Percentiles rank a stretch among this genome's conserved stretches.
Evolutionary conservation across 2,113 vertebrate species (phyloP).

Genomic region (Anseranas semipalmata): DNA sequence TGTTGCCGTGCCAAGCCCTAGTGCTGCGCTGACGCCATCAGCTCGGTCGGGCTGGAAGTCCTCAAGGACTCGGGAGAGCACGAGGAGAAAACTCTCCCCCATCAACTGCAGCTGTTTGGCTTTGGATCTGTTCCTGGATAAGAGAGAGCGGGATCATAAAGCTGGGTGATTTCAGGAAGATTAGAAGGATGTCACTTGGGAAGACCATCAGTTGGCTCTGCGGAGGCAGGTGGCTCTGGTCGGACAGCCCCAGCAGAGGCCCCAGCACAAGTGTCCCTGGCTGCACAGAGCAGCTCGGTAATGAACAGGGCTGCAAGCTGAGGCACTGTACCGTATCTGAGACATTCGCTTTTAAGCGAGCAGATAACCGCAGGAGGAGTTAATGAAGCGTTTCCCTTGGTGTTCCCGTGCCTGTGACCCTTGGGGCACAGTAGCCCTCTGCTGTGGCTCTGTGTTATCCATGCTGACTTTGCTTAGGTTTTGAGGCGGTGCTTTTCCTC

Average conservation of each 20-base stretch:
- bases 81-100: neutral
- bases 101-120: rapidly evolving
- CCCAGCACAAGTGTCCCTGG: neutral
- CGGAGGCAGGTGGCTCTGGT: neutral
- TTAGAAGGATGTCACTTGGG: neutral
- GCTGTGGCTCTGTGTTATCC: neutral
- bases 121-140: neutral
- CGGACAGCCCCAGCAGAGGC: neutral
- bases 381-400: conserved; percentile 6
- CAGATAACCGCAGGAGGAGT: neutral
- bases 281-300: neutral
- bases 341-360: neutral
- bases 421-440: neutral
- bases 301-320: neutral
- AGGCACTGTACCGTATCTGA: neutral
- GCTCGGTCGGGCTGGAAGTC: neutral
- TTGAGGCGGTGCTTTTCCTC: neutral
- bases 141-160: neutral
- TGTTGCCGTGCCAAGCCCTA: neutral
- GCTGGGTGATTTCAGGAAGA: neutral
- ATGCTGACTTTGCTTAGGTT: neutral
- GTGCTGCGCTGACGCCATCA: rapidly evolving
- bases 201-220: neutral
- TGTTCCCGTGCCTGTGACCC: neutral
- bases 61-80: neutral